Evolutionary conservation across 1,140 invertebrate species (phyloP).

Genomic region (Papilio glaucus): DNA sequence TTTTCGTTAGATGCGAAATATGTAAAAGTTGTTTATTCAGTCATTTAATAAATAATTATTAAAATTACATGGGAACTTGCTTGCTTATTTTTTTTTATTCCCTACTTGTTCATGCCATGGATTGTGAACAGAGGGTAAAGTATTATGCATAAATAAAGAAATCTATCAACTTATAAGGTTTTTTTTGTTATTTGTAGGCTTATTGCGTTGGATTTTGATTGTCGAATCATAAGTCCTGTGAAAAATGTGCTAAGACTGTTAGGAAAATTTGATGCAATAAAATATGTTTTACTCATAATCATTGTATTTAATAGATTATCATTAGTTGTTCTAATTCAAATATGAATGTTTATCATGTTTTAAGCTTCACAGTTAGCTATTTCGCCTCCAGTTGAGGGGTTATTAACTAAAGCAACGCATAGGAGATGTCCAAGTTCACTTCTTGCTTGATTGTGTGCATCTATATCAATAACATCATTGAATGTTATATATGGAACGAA

Average conservation of each 20-base stretch:
- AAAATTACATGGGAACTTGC: too few relatives aligned
- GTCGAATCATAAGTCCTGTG: too few relatives aligned
- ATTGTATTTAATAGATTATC: background rate
- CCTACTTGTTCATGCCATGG: too few relatives aligned
- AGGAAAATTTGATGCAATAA: background rate
- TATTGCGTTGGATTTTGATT: too few relatives aligned
- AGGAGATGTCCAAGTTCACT: slow-evolving; percentile 52
- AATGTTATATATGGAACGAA: slow-evolving; percentile 67
- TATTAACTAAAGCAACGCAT: slow-evolving; percentile 61
- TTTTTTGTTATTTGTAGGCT: too few relatives aligned
- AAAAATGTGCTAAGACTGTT: too few relatives aligned
- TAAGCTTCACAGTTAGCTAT: slow-evolving; percentile 45
- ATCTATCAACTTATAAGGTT: too few relatives aligned
- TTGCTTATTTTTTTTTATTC: too few relatives aligned
- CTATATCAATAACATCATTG: slow-evolving; percentile 54
- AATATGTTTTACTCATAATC: background rate
- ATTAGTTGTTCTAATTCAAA: background rate
- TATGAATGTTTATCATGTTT: background rate
- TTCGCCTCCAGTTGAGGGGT: slow-evolving; percentile 52
- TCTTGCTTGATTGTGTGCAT: slow-evolving; percentile 45
- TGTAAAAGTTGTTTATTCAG: background rate
- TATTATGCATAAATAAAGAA: too few relatives aligned
- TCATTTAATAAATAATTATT: too few relatives aligned
- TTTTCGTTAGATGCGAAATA: background rate
- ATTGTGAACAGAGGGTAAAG: too few relatives aligned